Evolutionary conservation across 2,113 vertebrate species (phyloP), one percentile per base, ranked within the genome.

Genomic region (Chlorodrepanis virens): DNA sequence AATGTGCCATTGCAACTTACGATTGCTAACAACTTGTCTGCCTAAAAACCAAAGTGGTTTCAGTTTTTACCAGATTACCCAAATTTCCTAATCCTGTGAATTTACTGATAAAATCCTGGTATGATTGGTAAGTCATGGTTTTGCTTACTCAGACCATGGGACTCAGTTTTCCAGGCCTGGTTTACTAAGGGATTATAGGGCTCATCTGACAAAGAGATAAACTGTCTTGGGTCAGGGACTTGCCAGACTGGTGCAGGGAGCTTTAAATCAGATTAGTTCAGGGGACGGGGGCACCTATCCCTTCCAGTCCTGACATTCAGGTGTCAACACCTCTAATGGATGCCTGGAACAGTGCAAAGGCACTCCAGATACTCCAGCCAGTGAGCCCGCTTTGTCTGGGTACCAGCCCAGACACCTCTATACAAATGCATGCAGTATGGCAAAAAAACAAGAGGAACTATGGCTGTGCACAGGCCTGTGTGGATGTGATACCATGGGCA

Each of bases 371-470:
- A 37, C 14, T 60, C 31, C 53, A 86, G 25, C 5, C 42, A 75
- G 52, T 6, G 19, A 35, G 35, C 42, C 35, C 3, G 25, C 21
- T 67, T 59, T 21, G 18, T 37, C 61, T 12, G 11, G 7, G 31
- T 20, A n/a, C 42, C 29, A 21, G 24, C 25, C 68, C 31, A 59
- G 20, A 31, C 4, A 2, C 7, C 31, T 31, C 17, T 31, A 18
- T 11, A 44, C 10, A 50, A 76, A 59, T 8, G 7, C 18, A 39
- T 0, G 1, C 14, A 25, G 33, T 22, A n/a, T n/a, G 14, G n/a
- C 1, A 3, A 64, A n/a, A 53, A 54, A 33, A 17, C 2, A 31
- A 33, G 16, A 71, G 14, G 11, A 64, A 19, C 11, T 74, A 33
- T 22, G 39, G 23, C 47, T 18, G 23, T 63, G 39, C n/a, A 14